A percentile compares a stretch with the other conserved stretches of the same genome.
These are phyloP conservation scores for Pseudochirops cupreus DNA, from an alignment of 2,797 vertebrate species.

Conservation along the genomic window DNA sequence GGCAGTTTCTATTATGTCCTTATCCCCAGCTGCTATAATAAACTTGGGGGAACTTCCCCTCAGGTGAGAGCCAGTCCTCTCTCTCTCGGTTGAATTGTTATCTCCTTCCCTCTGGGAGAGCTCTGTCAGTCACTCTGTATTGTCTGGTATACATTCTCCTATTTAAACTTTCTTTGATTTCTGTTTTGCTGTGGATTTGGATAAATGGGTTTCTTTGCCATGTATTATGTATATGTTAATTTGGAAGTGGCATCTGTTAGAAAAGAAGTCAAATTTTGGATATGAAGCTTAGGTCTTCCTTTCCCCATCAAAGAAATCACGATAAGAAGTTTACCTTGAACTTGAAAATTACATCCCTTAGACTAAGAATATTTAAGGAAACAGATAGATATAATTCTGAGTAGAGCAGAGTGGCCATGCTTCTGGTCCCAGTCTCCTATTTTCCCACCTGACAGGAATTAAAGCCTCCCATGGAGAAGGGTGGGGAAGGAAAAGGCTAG, in stretches of 20 bases:
- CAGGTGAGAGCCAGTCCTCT: background rate
- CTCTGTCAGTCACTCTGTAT: background rate
- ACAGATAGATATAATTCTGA: background rate
- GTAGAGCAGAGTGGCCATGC: background rate
- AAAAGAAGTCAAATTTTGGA: background rate
- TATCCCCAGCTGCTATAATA: background rate
- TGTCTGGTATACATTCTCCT: background rate
- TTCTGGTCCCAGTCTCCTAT: background rate
- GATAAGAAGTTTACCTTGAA: background rate
- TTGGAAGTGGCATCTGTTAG: background rate
- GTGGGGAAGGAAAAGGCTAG: background rate
- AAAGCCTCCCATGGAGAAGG: background rate
- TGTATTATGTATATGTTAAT: background rate
- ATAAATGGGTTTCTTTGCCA: background rate
- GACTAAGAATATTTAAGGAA: background rate
- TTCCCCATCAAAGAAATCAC: background rate
- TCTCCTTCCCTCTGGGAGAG: background rate
- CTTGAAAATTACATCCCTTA: background rate
- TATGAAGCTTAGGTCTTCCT: background rate
- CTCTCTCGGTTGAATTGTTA: background rate
- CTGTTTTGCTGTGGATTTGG: background rate
- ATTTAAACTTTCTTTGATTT: background rate
- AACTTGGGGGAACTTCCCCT: background rate
- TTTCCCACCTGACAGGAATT: background rate
- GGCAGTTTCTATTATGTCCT: background rate